phyloP scores from a whole-genome alignment of 2,797 vertebrate genomes.

The Petrocephalus sullivani region DNA sequence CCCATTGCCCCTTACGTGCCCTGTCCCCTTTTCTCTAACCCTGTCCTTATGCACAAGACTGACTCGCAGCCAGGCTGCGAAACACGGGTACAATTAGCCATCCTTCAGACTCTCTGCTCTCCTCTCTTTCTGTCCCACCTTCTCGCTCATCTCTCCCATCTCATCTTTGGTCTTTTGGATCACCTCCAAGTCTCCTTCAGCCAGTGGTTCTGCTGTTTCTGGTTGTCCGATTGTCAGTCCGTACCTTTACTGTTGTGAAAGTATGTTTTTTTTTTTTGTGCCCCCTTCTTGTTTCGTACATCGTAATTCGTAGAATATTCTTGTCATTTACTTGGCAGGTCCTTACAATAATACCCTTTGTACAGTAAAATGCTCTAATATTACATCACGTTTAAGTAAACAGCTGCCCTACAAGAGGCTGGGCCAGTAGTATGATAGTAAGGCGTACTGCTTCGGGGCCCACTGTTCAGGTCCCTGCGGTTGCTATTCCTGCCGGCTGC shows the following conservation, averaged over 20 bases:
- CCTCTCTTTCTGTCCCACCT: slow-evolving; percentile 29
- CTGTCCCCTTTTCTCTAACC: slow-evolving; percentile 28
- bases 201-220: slow-evolving; percentile 31
- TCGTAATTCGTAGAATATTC: neutral
- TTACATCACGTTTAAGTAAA: neutral
- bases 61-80: slow-evolving; percentile 73
- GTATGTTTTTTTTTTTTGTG: slow-evolving; percentile 27
- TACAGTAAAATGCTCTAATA: neutral
- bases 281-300: neutral
- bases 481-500: neutral
- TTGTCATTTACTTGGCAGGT: neutral
- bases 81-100: slow-evolving; percentile 81
- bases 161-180: neutral
- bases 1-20: slow-evolving; percentile 35
- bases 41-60: slow-evolving; percentile 77
- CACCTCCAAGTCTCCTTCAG: neutral
- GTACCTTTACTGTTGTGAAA: slow-evolving; percentile 34
- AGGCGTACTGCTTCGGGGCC: neutral
- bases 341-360: slow-evolving; percentile 2
- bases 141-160: slow-evolving; percentile 30
- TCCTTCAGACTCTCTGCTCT: slow-evolving; percentile 36
- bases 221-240: slow-evolving; percentile 39
- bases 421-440: neutral
- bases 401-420: neutral
- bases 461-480: neutral